phyloP scores from a whole-genome alignment of 2,888 invertebrate genomes.

The Lepidocyrtoides sp. region DNA sequence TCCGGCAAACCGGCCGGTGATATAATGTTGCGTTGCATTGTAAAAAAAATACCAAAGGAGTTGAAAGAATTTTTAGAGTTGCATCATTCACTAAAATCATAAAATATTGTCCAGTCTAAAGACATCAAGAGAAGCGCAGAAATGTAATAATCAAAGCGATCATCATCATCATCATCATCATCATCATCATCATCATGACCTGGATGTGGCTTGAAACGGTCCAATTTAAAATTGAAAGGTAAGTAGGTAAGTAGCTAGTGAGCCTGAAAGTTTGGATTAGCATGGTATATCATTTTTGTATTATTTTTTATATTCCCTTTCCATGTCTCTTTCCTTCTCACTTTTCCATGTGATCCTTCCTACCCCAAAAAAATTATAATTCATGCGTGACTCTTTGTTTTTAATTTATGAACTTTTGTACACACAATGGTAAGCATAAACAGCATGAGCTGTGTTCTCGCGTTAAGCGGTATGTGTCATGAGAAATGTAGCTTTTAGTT shows the following conservation, averaged over 20 bases:
- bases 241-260: not conserved
- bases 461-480: not conserved
- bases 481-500: not conserved
- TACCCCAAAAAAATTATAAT: constrained; percentile 70
- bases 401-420: constrained; percentile 72
- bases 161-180: constrained; percentile 37
- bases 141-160: constrained; percentile 45
- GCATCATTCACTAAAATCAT: too few species aligned
- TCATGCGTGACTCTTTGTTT: constrained; percentile 77
- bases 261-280: too few species aligned
- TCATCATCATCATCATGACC: constrained; percentile 38
- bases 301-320: too few species aligned
- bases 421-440: constrained; percentile 5
- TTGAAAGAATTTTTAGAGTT: not conserved
- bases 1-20: not conserved
- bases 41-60: not conserved
- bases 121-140: not conserved
- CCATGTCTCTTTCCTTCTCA: constrained; percentile 26
- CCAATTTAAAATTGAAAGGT: constrained; percentile 45
- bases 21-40: not conserved
- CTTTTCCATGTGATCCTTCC: constrained; percentile 53
- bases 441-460: constrained; percentile 9
- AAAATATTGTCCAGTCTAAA: not conserved
- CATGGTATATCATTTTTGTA: too few species aligned
- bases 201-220: constrained; percentile 17